phyloP scores from a whole-genome alignment of 2,888 invertebrate genomes.

The Drosophila siamana region DNA sequence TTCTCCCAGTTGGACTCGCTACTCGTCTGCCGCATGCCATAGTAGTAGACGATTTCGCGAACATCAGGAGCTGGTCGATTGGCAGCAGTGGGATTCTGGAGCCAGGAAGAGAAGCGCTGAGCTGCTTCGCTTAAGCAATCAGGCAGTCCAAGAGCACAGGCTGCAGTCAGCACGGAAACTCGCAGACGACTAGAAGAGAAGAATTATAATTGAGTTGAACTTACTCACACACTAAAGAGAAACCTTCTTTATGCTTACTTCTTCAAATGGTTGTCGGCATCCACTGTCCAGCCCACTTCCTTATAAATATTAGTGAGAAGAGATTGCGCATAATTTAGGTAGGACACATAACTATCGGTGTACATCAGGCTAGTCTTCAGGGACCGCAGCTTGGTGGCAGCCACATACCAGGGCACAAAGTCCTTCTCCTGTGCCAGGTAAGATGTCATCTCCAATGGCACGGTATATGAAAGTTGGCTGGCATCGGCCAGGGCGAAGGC shows the following conservation, averaged over 20 bases:
- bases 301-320: conserved; percentile 87
- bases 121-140: conserved; percentile 88
- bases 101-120: conserved; percentile 87
- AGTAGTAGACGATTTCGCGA: conserved; percentile 88
- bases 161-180: conserved; percentile 87
- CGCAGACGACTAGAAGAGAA: conserved; percentile 87
- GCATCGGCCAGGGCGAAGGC: conserved; percentile 92
- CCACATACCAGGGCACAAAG: conserved; percentile 92
- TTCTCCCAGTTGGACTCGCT: conserved; percentile 89
- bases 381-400: conserved; percentile 86
- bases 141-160: conserved; percentile 88
- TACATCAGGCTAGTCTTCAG: conserved; percentile 87
- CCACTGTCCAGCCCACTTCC: conserved; percentile 88
- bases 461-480: conserved; percentile 88
- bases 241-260: conserved; percentile 63
- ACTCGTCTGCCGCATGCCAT: conserved; percentile 89
- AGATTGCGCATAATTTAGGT: conserved; percentile 87
- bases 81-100: conserved; percentile 83
- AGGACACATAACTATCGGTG: conserved; percentile 86
- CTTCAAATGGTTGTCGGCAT: conserved; percentile 83
- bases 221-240: too few species aligned
- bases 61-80: conserved; percentile 88
- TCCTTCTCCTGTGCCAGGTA: conserved; percentile 89
- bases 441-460: conserved; percentile 89
- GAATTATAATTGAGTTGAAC: not conserved